Conservation (phyloP, 2,888 invertebrate species). For the Yponomeuta evonymella region DNA sequence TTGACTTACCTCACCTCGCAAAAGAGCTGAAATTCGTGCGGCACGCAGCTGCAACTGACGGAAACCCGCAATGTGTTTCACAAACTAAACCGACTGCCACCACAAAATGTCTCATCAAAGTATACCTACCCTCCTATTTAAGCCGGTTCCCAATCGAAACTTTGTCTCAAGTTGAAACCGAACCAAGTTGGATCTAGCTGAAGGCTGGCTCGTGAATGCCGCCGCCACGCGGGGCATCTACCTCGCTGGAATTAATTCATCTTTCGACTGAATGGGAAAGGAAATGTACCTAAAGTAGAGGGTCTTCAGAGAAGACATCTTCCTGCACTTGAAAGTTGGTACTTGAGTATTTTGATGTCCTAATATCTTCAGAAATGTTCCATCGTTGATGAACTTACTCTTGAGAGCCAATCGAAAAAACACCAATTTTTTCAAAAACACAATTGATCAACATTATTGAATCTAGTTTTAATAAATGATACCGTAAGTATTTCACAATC, state of each 20-base stretch:
- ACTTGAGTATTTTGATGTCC: background rate
- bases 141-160: constrained; percentile 64
- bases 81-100: constrained; percentile 38
- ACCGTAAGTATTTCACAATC: constrained; percentile 17
- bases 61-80: constrained; percentile 16
- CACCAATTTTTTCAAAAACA: too few species aligned
- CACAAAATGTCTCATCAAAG: constrained; percentile 59
- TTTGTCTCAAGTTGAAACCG: constrained; percentile 45
- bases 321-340: background rate
- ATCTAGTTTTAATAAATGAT: too few species aligned
- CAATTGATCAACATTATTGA: too few species aligned
- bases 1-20: background rate
- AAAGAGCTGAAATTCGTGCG: background rate
- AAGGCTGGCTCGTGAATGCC: constrained; percentile 52
- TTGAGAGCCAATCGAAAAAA: too few species aligned
- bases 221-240: constrained; percentile 51
- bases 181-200: constrained; percentile 60
- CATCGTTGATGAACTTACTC: too few species aligned
- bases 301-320: background rate
- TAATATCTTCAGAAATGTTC: too few species aligned
- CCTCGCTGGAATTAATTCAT: constrained; percentile 68
- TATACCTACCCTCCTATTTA: constrained; percentile 47
- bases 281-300: background rate
- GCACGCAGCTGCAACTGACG: background rate
- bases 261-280: constrained; percentile 36